These are phyloP conservation scores for Tenebrosternarchus preto DNA, from an alignment of 2,113 vertebrate species.

Conservation along the genomic window DNA sequence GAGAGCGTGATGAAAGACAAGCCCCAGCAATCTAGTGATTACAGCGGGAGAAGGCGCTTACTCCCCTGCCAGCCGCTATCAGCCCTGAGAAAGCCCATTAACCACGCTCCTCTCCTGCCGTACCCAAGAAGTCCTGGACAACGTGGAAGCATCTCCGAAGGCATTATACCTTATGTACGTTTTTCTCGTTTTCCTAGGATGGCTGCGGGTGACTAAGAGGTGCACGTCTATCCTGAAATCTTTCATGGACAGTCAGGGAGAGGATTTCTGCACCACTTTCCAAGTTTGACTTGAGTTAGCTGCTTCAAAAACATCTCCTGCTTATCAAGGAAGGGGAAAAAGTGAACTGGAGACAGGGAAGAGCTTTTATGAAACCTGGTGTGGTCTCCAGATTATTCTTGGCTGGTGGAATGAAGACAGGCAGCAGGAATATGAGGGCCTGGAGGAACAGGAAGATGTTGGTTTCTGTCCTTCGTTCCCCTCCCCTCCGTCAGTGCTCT, in stretches of 20 bases:
- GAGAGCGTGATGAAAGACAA: conserved; percentile 43
- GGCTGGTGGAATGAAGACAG: conserved; percentile 58
- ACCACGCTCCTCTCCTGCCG: conserved; percentile 16
- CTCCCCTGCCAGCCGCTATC: conserved; percentile 15
- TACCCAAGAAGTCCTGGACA: conserved; percentile 4
- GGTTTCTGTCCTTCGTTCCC: conserved; percentile 57
- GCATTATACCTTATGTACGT: neutral
- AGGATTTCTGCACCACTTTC: conserved; percentile 19
- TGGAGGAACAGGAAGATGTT: conserved; percentile 42
- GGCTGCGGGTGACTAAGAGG: neutral
- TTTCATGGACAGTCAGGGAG: too few species aligned
- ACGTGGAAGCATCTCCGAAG: neutral
- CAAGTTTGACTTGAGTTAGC: conserved; percentile 1
- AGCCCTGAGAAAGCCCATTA: conserved; percentile 31
- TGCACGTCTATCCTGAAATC: conserved; percentile 22
- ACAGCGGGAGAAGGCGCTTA: conserved; percentile 21
- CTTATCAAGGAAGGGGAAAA: conserved; percentile 29
- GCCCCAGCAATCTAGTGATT: conserved; percentile 49
- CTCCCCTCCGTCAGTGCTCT: conserved; percentile 57
- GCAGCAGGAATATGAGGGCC: conserved; percentile 54
- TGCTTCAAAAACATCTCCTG: neutral
- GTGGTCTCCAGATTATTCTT: conserved; percentile 57
- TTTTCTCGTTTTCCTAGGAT: neutral
- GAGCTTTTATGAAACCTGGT: conserved; percentile 50
- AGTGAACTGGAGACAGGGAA: conserved; percentile 32